Evolutionary conservation across 1,140 invertebrate genomes (phyloP).

Genomic region (Lepidurus arcticus): DNA sequence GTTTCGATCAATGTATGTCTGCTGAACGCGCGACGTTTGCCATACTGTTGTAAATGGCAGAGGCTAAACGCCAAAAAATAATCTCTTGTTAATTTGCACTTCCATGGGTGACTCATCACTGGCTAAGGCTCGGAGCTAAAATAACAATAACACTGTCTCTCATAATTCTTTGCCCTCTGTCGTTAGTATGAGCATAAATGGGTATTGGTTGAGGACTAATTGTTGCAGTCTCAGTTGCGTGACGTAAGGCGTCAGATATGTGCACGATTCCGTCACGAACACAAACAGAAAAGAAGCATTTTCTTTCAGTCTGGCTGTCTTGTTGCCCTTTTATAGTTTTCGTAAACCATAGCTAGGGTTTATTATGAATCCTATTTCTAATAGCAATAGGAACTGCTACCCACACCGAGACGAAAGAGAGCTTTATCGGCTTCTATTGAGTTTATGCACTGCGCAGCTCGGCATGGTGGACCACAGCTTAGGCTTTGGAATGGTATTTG

Average conservation of each 20-base stretch:
- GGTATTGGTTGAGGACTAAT: not conserved
- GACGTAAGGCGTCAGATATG: not conserved
- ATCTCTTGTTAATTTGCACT: conserved; percentile 2
- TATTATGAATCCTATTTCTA: too few species aligned
- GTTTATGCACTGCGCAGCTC: not conserved
- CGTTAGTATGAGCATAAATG: not conserved
- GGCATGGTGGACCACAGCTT: not conserved
- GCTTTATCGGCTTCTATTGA: not conserved
- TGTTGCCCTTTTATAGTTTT: not conserved
- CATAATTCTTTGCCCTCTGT: not conserved
- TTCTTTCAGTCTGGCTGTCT: not conserved
- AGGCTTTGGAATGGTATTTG: not conserved
- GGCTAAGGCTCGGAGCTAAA: not conserved
- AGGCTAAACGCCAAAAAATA: not conserved
- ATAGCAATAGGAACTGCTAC: not conserved
- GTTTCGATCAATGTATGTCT: not conserved
- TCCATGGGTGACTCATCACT: not conserved
- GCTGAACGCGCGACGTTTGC: not conserved
- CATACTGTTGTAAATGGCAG: not conserved
- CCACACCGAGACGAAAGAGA: not conserved
- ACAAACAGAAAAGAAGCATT: not conserved
- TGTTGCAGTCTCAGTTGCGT: not conserved
- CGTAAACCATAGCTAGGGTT: not conserved
- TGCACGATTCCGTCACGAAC: not conserved
- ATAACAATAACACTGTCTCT: not conserved